phyloP scores from a whole-genome alignment of 2,888 invertebrate genomes.

The Netelia melanura region DNA sequence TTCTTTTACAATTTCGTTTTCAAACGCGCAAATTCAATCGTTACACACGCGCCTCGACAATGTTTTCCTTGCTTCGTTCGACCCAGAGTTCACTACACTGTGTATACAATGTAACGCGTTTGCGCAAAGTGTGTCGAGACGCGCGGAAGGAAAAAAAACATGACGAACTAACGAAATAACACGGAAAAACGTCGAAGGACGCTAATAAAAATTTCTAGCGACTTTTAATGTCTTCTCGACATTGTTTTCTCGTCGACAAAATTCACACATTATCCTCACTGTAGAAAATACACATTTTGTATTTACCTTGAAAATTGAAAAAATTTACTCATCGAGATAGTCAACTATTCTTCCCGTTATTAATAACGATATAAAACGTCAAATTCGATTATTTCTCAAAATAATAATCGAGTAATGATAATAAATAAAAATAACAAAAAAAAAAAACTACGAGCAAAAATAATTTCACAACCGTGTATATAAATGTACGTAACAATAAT shows the following conservation, averaged over 20 bases:
- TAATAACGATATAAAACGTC: constrained; percentile 5
- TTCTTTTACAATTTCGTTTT: neutral
- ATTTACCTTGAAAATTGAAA: constrained; percentile 19
- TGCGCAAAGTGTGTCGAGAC: neutral
- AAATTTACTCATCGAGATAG: constrained; percentile 5
- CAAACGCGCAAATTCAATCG: constrained; percentile 6
- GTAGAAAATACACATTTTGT: neutral
- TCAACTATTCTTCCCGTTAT: neutral
- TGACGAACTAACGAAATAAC: constrained; percentile 8
- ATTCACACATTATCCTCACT: constrained; percentile 11
- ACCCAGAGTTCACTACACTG: neutral
- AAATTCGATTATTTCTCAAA: constrained; percentile 11
- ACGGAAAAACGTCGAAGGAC: constrained; percentile 45
- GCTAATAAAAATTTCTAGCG: constrained; percentile 38
- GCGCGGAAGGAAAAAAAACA: neutral
- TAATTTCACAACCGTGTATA: neutral
- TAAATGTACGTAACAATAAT: constrained; percentile 74
- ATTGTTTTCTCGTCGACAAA: constrained; percentile 32
- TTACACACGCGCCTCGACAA: neutral
- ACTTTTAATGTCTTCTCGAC: constrained; percentile 48
- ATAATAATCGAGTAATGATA: constrained; percentile 13
- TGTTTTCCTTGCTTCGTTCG: neutral
- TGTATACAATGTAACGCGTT: constrained; percentile 12
- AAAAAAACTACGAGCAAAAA: neutral
- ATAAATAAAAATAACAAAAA: constrained; percentile 19